Evolutionary conservation across 2,113 vertebrate species (phyloP).

Genomic region (Notarius quadriscutis): DNA sequence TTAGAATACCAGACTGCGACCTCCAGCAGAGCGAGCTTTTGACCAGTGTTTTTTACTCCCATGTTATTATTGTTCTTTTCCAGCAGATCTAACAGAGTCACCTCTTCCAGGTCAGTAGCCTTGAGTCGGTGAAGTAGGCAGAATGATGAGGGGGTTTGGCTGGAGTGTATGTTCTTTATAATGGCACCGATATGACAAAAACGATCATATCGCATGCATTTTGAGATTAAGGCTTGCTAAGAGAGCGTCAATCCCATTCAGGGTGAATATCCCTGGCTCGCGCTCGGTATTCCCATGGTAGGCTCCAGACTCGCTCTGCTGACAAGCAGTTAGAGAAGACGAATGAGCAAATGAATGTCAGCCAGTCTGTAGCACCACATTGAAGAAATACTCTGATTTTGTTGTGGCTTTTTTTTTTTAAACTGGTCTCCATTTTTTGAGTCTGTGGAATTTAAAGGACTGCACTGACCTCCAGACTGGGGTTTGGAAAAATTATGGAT

Average conservation of each 20-base stretch:
- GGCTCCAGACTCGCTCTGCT: too few species aligned
- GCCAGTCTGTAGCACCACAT: background rate
- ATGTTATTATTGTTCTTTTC: constrained; percentile 35
- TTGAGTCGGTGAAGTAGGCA: constrained; percentile 23
- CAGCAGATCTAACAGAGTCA: constrained; percentile 36
- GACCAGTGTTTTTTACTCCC: constrained; percentile 10
- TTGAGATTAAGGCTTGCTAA: background rate
- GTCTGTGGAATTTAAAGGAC: background rate
- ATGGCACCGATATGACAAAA: background rate
- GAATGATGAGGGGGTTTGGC: constrained; percentile 9
- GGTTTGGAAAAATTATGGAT: background rate
- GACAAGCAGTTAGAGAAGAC: background rate
- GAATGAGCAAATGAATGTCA: too few species aligned
- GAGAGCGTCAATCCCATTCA: background rate
- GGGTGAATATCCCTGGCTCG: background rate
- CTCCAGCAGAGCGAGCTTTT: constrained; percentile 13
- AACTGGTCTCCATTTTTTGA: background rate
- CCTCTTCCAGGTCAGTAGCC: constrained; percentile 55
- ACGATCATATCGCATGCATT: background rate
- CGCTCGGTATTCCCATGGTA: background rate
- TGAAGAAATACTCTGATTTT: background rate
- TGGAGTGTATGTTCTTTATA: background rate
- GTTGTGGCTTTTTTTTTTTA: background rate
- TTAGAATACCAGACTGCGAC: constrained; percentile 7
- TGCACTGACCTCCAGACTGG: background rate